Conservation (phyloP, 2,797 vertebrate species). For the Crenuchus spilurus region DNA sequence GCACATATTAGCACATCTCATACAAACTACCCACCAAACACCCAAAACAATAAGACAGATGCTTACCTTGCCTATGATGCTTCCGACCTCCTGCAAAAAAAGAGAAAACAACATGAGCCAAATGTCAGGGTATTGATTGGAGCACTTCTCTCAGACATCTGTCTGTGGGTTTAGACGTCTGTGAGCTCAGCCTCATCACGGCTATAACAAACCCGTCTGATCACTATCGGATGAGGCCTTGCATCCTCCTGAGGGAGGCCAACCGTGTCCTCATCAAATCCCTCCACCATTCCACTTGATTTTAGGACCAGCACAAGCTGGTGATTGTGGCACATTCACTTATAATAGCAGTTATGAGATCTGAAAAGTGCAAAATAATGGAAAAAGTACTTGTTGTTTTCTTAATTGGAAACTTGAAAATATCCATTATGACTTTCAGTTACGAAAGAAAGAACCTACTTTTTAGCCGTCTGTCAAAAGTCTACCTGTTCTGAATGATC, state of each 20-base stretch:
- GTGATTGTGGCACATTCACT: background rate
- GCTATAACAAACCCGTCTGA: background rate
- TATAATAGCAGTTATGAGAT: background rate
- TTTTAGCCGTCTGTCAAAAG: no score
- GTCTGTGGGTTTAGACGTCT: constrained; percentile 26
- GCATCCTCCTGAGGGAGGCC: background rate
- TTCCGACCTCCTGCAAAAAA: constrained; percentile 58
- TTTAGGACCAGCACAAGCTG: background rate
- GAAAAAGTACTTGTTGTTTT: background rate
- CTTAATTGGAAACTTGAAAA: background rate
- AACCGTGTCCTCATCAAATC: background rate
- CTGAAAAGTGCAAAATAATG: background rate
- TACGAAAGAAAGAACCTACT: no score
- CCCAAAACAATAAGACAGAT: constrained; percentile 8
- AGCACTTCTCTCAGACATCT: background rate
- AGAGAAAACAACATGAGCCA: constrained; percentile 15
- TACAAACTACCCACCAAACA: background rate
- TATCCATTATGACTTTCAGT: background rate
- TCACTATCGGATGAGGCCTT: background rate
- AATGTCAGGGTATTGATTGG: constrained; percentile 48
- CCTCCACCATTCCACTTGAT: background rate
- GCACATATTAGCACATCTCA: background rate
- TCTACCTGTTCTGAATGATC: no score
- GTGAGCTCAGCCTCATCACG: background rate
- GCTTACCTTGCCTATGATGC: constrained; percentile 61